phyloP scores from a whole-genome alignment of 2,113 vertebrate species.

The Rostratula benghalensis region DNA sequence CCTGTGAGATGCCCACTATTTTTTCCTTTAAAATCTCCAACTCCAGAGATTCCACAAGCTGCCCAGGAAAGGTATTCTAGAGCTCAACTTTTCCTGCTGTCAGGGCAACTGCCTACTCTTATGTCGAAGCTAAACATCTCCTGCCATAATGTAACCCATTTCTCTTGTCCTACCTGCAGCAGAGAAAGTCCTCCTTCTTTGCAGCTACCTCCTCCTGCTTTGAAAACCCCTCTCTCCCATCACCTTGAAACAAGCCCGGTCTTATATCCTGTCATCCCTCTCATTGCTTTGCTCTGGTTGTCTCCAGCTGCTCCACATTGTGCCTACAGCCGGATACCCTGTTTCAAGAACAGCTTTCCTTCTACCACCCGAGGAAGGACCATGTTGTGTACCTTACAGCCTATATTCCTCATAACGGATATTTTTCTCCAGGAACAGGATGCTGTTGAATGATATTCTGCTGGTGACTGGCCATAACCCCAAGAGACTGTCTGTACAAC shows the following conservation, averaged over 20 bases:
- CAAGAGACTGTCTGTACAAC: not conserved
- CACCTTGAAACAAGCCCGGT: not conserved
- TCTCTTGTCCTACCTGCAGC: not conserved
- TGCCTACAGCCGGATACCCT: not conserved
- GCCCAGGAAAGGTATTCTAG: not conserved
- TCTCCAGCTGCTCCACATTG: not conserved
- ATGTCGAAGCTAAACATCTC: not conserved
- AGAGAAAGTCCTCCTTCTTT: not conserved
- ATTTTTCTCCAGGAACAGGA: not conserved
- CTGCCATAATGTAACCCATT: not conserved
- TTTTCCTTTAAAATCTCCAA: not conserved
- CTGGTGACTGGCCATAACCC: not conserved
- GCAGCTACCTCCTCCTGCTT: not conserved
- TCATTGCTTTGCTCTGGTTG: not conserved
- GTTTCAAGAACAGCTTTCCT: not conserved
- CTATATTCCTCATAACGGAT: not conserved
- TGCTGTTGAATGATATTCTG: not conserved
- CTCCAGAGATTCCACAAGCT: not conserved
- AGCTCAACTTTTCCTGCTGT: not conserved
- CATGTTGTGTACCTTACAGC: rapidly evolving
- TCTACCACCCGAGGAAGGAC: not conserved
- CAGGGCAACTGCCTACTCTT: not conserved
- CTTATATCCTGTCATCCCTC: not conserved
- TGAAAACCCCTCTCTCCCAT: not conserved
- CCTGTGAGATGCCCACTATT: not conserved